Evolutionary conservation across 2,797 vertebrate species (phyloP), one percentile per base, ranked within the genome.

Genomic region (Acanthurus lineatus): DNA sequence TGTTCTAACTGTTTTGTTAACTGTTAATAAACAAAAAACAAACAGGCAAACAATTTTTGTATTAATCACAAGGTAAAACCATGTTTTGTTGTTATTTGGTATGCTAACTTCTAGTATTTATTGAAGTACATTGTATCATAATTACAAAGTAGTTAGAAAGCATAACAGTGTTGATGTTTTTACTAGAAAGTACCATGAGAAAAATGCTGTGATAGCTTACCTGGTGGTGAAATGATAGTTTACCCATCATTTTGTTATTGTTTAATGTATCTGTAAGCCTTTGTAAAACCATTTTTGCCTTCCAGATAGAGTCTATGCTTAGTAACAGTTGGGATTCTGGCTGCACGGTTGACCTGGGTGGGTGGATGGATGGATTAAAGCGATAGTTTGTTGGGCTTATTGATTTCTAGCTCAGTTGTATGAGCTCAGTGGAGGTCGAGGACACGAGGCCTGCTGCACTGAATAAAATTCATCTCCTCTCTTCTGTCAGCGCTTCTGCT

Each of bases 321-420:
- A 0, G 0, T 77, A 28, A 35, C 25, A 9, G 12, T 42, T 74
- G 66, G 68, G 42, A 69, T 67, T 81, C 54, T 53, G 16, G 70
- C 38, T 40, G 38, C 38, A 6, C 17, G n/a, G 70, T 66, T 71
- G 63, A 71, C 42, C 40, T 2, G 2, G 6, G 6, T 42, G 53
- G 59, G 76, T 62, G 44, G 22, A 80, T 42, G 49, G 59, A 77
- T 62, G 44, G 22, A 80, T 77, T 77, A 58, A 52, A 72, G 58
- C 19, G 68, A 52, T 19, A 25, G 68, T 82, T 72, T 79, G 51
- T 61, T 70, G 45, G 42, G 63, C 72, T 56, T 48, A 68, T 73
- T 77, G 79, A 78, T 82, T 70, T 76, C 19, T 57, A 40, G 48
- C 49, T 60, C 32, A 56, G 0, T 60, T 72, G 51, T 69, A 12